These are phyloP conservation scores for Thereva nobilitata DNA, from an alignment of 2,888 invertebrate genomes.

Conservation along the genomic window DNA sequence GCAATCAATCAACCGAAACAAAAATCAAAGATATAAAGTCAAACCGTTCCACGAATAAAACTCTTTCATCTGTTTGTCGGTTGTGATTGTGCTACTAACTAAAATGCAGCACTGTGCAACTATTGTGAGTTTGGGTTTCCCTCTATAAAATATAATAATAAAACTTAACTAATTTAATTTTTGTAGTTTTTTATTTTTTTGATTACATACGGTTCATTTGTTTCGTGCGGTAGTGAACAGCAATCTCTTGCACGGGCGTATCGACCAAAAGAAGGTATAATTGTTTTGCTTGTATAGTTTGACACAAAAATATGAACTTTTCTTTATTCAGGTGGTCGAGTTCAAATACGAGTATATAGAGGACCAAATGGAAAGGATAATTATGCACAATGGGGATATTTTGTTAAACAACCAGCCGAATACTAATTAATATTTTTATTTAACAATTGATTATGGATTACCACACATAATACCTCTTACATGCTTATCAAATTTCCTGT, in stretches of 20 bases:
- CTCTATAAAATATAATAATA: no score
- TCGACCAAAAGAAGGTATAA: constrained; percentile 13
- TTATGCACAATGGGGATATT: constrained; percentile 42
- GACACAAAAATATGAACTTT: not conserved
- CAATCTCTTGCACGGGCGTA: not conserved
- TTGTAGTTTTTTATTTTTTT: no score
- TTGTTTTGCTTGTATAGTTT: not conserved
- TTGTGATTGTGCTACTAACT: no score
- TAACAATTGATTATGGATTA: constrained; percentile 43
- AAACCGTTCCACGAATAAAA: no score
- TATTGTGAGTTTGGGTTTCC: no score
- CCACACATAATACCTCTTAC: constrained; percentile 65
- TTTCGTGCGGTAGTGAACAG: not conserved
- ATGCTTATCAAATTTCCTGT: constrained; percentile 69
- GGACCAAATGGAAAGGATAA: constrained; percentile 39
- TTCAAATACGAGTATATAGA: constrained; percentile 43
- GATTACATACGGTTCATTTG: no score
- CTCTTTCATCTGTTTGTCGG: no score
- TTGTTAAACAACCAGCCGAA: constrained; percentile 42
- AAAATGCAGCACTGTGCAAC: no score
- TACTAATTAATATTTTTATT: constrained; percentile 20
- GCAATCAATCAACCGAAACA: no score
- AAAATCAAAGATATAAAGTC: no score
- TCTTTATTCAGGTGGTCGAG: constrained; percentile 25
- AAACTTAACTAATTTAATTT: no score